A percentile compares a stretch with the other conserved stretches of the same genome.
Conservation (phyloP, 2,113 vertebrate species). For the Rhabdomys dilectus region DNA sequence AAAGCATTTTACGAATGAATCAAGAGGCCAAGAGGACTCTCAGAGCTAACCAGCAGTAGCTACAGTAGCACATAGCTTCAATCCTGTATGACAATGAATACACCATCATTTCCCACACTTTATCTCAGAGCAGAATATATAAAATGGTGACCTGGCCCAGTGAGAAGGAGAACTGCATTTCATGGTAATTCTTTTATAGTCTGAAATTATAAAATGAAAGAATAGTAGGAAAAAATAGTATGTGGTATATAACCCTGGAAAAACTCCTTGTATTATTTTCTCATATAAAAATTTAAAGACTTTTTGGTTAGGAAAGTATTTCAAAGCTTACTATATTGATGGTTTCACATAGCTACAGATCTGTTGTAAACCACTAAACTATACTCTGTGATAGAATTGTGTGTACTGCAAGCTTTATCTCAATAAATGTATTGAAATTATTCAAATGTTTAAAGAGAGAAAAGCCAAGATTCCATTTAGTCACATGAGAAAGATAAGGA, state of each 20-base stretch:
- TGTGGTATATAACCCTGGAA: not conserved
- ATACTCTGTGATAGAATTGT: no score
- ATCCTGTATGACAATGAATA: not conserved
- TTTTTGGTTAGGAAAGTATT: not conserved
- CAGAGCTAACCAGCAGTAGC: not conserved
- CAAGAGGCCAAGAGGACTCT: not conserved
- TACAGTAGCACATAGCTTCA: no score
- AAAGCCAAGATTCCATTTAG: not conserved
- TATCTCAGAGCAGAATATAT: not conserved
- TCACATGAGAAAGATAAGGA: not conserved
- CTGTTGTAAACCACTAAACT: not conserved
- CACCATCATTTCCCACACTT: fast-evolving
- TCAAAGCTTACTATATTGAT: not conserved
- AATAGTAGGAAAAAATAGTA: not conserved
- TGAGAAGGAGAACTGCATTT: not conserved
- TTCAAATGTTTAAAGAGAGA: not conserved
- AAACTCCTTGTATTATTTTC: not conserved
- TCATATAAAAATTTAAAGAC: not conserved
- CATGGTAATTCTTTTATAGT: not conserved
- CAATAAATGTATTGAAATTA: not conserved
- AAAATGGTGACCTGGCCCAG: fast-evolving
- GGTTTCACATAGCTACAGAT: not conserved
- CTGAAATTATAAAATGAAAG: not conserved
- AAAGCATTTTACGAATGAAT: not conserved
- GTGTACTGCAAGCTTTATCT: fast-evolving